Base-by-base conservation (phyloP, 1,140 invertebrate species). In the Aphis gossypii region DNA sequence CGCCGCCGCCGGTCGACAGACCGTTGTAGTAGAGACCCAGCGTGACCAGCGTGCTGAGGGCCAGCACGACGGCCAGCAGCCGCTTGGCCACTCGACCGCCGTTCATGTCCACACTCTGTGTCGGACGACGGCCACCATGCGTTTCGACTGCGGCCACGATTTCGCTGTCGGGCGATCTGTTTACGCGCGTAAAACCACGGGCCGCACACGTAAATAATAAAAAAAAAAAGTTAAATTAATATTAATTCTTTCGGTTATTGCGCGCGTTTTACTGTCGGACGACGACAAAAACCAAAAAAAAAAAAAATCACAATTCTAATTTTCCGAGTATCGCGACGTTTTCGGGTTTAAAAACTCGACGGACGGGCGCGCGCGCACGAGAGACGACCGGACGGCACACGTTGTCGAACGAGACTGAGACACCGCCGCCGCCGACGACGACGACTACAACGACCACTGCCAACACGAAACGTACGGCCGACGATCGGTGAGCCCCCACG, bases 11-110 rank as follows among this genome's bases (percentile, higher is more conserved):
- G n/a, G 87, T 54, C 30, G 91, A 38, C 54, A 41, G 9, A 2
- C 91, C 91, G 35, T 93, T 93, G 92, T 93, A 93, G 82, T 93
- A 93, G 23, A 93, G 35, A 48, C 92, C 92, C 46, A 93, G 35
- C 92, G 92, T 93, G 92, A 83, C 48, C 82, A 93, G 8, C 92
- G 92, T 93, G 76, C 92, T 83, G 20, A 93, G 38, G 25, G 48
- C 82, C 48, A 93, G 82, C 92, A 54, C 92, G 76, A 93, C 76
- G 92, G 92, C 92, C 92, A 93, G 48, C 92, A 93, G 82, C 82
- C 92, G 92, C 48, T 86, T 93, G 92, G 92, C 92, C 82, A 84
- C 82, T 20, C 92, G 82, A 83, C 92, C 82, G 92, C 92, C 76
- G 92, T 93, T 93, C 92, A 93, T 93, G 46, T 38, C 48, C 35